A percentile compares a stretch with the other conserved stretches of the same genome.
Conservation (phyloP, 2,113 vertebrate genomes). For the Eidolon helvum region DNA sequence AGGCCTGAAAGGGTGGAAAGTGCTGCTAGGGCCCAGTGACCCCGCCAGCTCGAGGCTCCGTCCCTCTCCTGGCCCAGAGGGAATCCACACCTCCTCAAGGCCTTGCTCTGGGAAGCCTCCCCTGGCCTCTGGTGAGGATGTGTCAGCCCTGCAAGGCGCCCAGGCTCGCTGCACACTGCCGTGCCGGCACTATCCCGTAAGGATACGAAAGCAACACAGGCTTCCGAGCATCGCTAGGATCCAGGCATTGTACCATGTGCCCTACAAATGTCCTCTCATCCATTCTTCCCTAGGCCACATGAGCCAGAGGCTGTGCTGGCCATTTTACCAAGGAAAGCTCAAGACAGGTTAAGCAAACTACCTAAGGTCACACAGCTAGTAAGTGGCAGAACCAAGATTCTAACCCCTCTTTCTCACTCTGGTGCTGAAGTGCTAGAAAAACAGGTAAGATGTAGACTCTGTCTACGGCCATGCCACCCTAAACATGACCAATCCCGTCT, state of each 20-base stretch:
- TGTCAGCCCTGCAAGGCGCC: neutral
- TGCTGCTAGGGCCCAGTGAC: neutral
- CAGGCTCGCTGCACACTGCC: neutral
- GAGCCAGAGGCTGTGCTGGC: neutral
- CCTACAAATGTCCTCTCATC: neutral
- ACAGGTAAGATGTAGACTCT: neutral
- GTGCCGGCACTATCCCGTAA: neutral
- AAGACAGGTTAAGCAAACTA: neutral
- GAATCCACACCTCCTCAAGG: neutral
- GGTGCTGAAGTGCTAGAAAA: neutral
- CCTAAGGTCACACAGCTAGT: neutral
- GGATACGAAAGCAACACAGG: neutral
- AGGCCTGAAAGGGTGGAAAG: constrained; percentile 74
- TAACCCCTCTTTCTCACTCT: neutral
- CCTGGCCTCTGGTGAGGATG: neutral
- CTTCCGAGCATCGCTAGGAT: neutral
- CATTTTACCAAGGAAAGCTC: neutral
- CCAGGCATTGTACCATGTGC: neutral
- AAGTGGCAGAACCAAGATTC: neutral
- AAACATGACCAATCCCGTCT: too few relatives aligned
- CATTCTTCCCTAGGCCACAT: neutral
- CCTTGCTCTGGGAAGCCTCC: neutral
- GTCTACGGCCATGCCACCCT: too few relatives aligned
- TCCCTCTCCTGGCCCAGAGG: neutral
- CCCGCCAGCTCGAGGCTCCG: neutral